These are phyloP conservation scores for Drosophila rufa DNA, from an alignment of 1,140 invertebrate species.

Conservation along the genomic window DNA sequence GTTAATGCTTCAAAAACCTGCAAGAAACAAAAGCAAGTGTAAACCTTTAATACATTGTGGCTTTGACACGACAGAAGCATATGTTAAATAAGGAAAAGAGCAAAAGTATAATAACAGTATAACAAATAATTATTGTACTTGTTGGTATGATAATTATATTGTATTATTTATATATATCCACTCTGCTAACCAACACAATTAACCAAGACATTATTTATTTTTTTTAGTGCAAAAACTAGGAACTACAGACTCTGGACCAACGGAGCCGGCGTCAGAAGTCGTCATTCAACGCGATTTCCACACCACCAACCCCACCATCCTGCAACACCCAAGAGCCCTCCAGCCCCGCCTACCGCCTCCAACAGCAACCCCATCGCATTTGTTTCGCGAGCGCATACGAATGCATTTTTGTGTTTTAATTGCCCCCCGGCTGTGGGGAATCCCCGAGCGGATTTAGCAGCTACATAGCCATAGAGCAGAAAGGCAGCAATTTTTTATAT, in stretches of 20 bases:
- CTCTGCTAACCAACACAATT: too few relatives aligned
- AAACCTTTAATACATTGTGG: not conserved
- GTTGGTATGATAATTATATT: too few relatives aligned
- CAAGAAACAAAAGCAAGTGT: not conserved
- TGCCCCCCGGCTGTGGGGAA: slow-evolving; percentile 32
- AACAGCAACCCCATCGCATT: slow-evolving; percentile 48
- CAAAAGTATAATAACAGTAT: too few relatives aligned
- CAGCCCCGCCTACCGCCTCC: not conserved
- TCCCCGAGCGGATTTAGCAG: slow-evolving; percentile 31
- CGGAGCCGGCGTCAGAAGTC: slow-evolving; percentile 25
- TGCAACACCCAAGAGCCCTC: too few relatives aligned
- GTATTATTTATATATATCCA: too few relatives aligned
- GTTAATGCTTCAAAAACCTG: not conserved
- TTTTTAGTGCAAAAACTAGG: slow-evolving; percentile 1
- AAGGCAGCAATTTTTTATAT: slow-evolving; percentile 16
- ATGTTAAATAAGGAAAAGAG: too few relatives aligned
- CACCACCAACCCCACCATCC: not conserved
- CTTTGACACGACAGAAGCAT: too few relatives aligned
- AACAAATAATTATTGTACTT: too few relatives aligned
- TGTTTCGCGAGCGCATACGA: slow-evolving; percentile 59
- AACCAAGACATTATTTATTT: not conserved
- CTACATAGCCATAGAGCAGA: not conserved
- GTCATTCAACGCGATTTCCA: slow-evolving; percentile 49
- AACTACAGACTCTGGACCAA: slow-evolving; percentile 16
- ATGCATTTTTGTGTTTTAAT: slow-evolving; percentile 61